These are phyloP conservation scores for Eupithecia pulchellata DNA, from an alignment of 2,888 invertebrate species.

Conservation along the genomic window DNA sequence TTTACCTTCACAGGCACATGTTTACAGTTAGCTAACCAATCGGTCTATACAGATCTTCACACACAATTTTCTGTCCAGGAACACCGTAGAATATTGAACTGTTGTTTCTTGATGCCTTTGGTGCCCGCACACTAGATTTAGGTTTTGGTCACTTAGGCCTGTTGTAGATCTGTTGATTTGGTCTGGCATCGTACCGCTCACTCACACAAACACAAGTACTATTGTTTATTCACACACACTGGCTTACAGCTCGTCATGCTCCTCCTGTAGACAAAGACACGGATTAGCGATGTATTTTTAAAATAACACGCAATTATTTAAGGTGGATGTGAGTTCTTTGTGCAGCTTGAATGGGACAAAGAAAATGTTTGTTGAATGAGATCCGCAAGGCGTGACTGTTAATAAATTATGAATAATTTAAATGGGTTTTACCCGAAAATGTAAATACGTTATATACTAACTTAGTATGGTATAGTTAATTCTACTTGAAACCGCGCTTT, in stretches of 20 bases:
- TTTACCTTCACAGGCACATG: background rate
- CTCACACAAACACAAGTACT: conserved; percentile 52
- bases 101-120: conserved; percentile 6
- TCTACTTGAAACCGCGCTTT: background rate
- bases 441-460: background rate
- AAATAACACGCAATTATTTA: conserved; percentile 8
- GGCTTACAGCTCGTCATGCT: conserved; percentile 80
- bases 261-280: conserved; percentile 71
- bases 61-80: background rate
- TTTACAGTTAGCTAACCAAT: conserved; percentile 3
- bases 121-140: background rate
- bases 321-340: conserved; percentile 1
- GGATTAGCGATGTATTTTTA: conserved; percentile 15
- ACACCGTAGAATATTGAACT: background rate
- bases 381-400: background rate
- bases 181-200: conserved; percentile 18
- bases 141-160: background rate
- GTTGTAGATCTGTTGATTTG: conserved; percentile 15
- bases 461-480: background rate
- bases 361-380: conserved; percentile 7
- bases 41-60: background rate
- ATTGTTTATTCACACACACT: conserved; percentile 68
- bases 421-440: background rate
- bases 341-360: conserved; percentile 12
- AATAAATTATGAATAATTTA: background rate